Percentiles rank a stretch among this genome's conserved stretches.
Conservation (phyloP, 1,140 invertebrate species). For the Chlorops oryzae region DNA sequence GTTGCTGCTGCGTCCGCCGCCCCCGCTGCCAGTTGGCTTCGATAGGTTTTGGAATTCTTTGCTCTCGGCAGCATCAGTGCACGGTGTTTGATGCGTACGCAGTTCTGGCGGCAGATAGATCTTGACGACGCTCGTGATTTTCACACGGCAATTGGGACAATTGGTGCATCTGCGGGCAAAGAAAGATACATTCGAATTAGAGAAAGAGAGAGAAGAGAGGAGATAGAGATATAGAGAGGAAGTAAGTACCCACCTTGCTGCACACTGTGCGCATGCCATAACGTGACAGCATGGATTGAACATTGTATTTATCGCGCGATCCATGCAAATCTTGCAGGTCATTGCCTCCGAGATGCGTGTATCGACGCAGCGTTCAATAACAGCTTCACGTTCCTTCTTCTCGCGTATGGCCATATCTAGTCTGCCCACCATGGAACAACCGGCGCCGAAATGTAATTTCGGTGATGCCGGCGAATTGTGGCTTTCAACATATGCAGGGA, state of each 20-base stretch:
- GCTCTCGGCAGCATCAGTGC: not conserved
- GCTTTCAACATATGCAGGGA: not conserved
- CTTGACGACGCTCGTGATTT: conserved; percentile 56
- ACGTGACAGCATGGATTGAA: conserved; percentile 78
- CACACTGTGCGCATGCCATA: conserved; percentile 68
- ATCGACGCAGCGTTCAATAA: conserved; percentile 45
- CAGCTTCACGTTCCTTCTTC: conserved; percentile 43
- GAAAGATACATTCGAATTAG: conserved; percentile 8
- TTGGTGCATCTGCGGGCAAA: conserved; percentile 57
- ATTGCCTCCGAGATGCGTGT: conserved; percentile 61
- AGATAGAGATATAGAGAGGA: no score
- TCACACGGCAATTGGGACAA: conserved; percentile 70
- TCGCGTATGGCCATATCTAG: conserved; percentile 45
- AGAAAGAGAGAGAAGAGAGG: no score
- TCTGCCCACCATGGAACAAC: conserved; percentile 36
- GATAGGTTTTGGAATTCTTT: conserved; percentile 20
- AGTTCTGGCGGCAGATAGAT: conserved; percentile 61
- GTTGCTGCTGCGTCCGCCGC: conserved; percentile 1
- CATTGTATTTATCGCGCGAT: conserved; percentile 68
- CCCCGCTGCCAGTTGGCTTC: conserved; percentile 7
- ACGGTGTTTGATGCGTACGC: no score
- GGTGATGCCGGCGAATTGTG: not conserved
- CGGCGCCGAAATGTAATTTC: conserved; percentile 4
- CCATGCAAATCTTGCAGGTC: conserved; percentile 79
- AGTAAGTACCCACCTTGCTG: conserved; percentile 50